phyloP scores from a whole-genome alignment of 2,797 vertebrate genomes.

The Yasuhikotakia modesta region DNA sequence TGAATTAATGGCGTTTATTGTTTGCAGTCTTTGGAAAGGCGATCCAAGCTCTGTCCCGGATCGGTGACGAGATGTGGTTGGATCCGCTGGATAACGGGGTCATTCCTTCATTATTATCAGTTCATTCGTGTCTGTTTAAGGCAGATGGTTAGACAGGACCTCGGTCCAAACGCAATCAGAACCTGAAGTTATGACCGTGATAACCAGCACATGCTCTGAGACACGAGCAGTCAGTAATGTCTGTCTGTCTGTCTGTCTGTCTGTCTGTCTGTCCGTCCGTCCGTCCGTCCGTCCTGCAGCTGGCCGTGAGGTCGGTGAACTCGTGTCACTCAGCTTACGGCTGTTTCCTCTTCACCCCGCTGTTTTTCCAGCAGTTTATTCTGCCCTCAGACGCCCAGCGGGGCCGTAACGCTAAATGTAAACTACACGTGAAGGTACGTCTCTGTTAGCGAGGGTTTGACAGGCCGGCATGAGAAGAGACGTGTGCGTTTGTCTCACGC shows the following conservation, averaged over 20 bases:
- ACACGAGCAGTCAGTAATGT: too few species aligned
- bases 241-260: too few species aligned
- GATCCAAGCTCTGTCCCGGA: constrained; percentile 84
- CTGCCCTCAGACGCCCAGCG: constrained; percentile 62
- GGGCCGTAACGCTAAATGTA: constrained; percentile 74
- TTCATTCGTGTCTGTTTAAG: too few species aligned
- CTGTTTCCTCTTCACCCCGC: constrained; percentile 85
- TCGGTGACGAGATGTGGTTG: constrained; percentile 81
- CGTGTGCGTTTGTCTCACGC: background rate
- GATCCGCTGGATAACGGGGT: constrained; percentile 73
- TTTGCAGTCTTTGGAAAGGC: constrained; percentile 78
- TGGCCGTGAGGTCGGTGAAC: constrained; percentile 88
- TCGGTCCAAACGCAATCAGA: too few species aligned
- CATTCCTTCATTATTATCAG: constrained; percentile 63
- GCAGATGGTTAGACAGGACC: too few species aligned
- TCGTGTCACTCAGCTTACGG: constrained; percentile 87
- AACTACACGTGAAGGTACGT: constrained; percentile 87
- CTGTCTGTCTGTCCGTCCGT: too few species aligned
- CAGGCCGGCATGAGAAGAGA: too few species aligned
- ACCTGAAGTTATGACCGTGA: too few species aligned
- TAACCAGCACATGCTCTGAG: too few species aligned
- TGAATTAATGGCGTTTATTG: too few species aligned
- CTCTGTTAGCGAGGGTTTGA: too few species aligned
- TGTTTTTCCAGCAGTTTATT: constrained; percentile 89
- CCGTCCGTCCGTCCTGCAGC: too few species aligned